A percentile compares a stretch with the other conserved stretches of the same genome.
Conservation (phyloP, 2,113 vertebrate genomes). For the Mugil cephalus region DNA sequence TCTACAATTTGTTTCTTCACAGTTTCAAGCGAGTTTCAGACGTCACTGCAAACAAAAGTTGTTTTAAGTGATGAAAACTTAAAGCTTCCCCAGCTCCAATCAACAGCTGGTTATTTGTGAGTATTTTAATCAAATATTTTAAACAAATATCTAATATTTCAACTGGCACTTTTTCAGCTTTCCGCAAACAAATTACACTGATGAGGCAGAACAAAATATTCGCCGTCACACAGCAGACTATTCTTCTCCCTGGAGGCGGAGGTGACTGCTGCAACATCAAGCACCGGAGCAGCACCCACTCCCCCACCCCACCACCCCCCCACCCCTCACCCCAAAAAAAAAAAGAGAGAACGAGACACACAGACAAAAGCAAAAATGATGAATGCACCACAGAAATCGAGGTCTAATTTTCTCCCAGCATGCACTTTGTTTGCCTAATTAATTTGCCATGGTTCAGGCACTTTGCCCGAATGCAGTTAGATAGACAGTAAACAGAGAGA, state of each 20-base stretch:
- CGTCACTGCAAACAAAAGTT: conserved; percentile 1
- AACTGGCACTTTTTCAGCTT: conserved; percentile 27
- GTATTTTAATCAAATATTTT: conserved; percentile 21
- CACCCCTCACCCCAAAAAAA: too few relatives aligned
- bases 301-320: too few relatives aligned
- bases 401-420: conserved; percentile 60
- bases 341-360: neutral
- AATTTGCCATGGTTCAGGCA: conserved; percentile 66
- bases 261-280: conserved; percentile 44
- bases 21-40: neutral
- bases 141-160: conserved; percentile 42
- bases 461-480: conserved; percentile 48
- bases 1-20: neutral
- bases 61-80: conserved; percentile 3
- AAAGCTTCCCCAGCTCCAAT: neutral
- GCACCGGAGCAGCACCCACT: conserved; percentile 31
- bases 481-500: conserved; percentile 24
- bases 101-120: neutral
- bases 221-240: conserved; percentile 26
- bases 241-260: conserved; percentile 28
- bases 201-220: conserved; percentile 63
- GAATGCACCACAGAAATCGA: conserved; percentile 50
- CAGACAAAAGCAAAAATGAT: conserved; percentile 57
- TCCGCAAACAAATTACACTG: conserved; percentile 37
- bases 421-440: conserved; percentile 73